These are phyloP conservation scores for Tenthredo notha DNA, from an alignment of 2,888 invertebrate genomes.

Conservation along the genomic window DNA sequence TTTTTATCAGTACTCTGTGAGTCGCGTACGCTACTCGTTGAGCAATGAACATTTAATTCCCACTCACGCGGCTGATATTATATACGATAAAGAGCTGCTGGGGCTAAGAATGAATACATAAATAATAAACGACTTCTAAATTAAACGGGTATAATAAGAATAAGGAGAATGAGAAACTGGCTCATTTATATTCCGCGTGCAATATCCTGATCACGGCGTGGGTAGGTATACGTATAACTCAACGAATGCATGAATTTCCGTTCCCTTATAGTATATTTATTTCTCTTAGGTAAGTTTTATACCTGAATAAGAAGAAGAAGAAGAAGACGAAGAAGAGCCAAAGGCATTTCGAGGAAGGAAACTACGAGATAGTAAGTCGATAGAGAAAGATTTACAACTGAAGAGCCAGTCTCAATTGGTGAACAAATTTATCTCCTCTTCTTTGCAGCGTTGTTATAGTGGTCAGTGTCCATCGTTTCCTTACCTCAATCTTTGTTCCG, in stretches of 20 bases:
- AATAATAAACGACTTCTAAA: slow-evolving; percentile 28
- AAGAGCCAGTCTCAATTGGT: slow-evolving; percentile 76
- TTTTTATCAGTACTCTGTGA: slow-evolving; percentile 1
- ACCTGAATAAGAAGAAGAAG: neutral
- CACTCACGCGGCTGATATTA: slow-evolving; percentile 46
- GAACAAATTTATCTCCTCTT: slow-evolving; percentile 76
- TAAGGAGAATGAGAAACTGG: neutral
- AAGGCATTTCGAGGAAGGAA: slow-evolving; percentile 15
- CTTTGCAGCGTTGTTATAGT: neutral
- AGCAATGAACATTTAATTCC: slow-evolving; percentile 46
- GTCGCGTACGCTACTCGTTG: slow-evolving; percentile 28
- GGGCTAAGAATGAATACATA: slow-evolving; percentile 35
- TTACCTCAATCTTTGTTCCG: slow-evolving; percentile 35
- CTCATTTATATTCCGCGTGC: slow-evolving; percentile 46
- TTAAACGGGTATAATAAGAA: neutral
- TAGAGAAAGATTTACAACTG: slow-evolving; percentile 72
- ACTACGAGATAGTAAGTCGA: slow-evolving; percentile 14
- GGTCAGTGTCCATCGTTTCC: slow-evolving; percentile 29
- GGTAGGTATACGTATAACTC: neutral
- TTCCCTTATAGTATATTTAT: neutral
- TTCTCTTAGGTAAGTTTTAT: slow-evolving; percentile 1
- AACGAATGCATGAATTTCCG: slow-evolving; percentile 15
- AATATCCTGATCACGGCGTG: slow-evolving; percentile 30
- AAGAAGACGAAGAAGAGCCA: no score
- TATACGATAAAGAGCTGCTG: neutral